Base-by-base conservation (phyloP, 2,113 vertebrate genomes). In the Xiphophorus maculatus region DNA sequence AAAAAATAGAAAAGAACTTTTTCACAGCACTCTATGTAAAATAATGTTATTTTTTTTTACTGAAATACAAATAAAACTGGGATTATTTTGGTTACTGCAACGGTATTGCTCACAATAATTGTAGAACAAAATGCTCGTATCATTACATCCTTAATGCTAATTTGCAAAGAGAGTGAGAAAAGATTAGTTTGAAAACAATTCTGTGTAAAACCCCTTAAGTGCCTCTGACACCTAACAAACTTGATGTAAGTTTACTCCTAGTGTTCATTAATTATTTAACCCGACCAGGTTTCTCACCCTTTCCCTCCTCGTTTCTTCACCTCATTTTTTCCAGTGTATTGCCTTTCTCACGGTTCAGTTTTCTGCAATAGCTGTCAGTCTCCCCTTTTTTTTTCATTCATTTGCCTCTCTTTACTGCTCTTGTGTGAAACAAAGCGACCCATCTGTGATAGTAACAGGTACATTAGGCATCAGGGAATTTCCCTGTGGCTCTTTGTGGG, bases 401-500 rank as follows among this genome's bases (percentile, higher is more conserved):
- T 76, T 66, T 68, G 30, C 51, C 63, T 33, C 69, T 72, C 72
- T 30, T 76, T 70, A 68, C 83, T 61, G 29, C 67, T 80, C 73
- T 80, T 73, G 42, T 83, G 79, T 80, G 80, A 89, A 86, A 89
- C 85, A 82, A 92, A 92, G 86, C 80, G 83, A 88, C 86, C 89
- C 91, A 91, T 92, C 89, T 92, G 89, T 79, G 83, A 80, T 86
- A 73, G 73, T 80, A 77, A 83, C 78, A 86, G 87, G 86, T 88
- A 89, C 88, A 88, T 90, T 91, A 88, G 81, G 84, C 83, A 89
- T 91, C 83, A 79, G 87, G 88, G 90, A 89, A 74, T 83, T 89
- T 79, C 89, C 88, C 82, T 83, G 64, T 4, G 61, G 84, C 69
- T 62, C 29, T 69, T 58, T 61, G 77, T 74, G 71, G 63, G 63